Evolutionary conservation across 2,113 vertebrate species (phyloP).

Genomic region (Sinocyclocheilus maitianheensis): DNA sequence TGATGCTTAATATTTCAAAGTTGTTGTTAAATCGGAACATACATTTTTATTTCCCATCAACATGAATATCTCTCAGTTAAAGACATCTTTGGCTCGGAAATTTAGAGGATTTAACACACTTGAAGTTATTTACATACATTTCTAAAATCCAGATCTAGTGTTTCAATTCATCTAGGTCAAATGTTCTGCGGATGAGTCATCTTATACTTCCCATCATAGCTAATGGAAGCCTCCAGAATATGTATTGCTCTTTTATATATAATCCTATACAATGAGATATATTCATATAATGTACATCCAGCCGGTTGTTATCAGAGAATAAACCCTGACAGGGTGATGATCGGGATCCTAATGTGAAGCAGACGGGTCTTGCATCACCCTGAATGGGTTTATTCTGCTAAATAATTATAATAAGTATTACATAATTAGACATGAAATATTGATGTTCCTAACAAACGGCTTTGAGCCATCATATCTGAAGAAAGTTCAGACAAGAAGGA

Average conservation of each 20-base stretch:
- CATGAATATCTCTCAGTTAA: not conserved
- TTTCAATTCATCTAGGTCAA: not conserved
- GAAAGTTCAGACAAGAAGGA: too few relatives aligned
- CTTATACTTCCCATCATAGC: not conserved
- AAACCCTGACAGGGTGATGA: too few relatives aligned
- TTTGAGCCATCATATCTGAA: too few relatives aligned
- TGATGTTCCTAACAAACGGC: too few relatives aligned
- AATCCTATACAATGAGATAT: not conserved
- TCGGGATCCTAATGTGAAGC: too few relatives aligned
- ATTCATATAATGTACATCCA: not conserved
- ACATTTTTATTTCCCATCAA: not conserved
- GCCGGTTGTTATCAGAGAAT: not conserved
- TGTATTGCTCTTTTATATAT: not conserved
- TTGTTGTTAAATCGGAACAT: not conserved
- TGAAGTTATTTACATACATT: constrained; percentile 5
- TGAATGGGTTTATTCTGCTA: too few relatives aligned
- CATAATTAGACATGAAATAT: too few relatives aligned
- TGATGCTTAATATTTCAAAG: not conserved
- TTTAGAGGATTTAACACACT: constrained; percentile 11
- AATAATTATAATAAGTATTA: too few relatives aligned
- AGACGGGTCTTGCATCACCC: too few relatives aligned
- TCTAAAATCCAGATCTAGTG: not conserved
- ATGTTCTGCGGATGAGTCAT: not conserved
- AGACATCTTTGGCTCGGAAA: not conserved
- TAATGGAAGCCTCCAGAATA: not conserved